A percentile compares a stretch with the other conserved stretches of the same genome.
phyloP scores from a whole-genome alignment of 2,113 vertebrate genomes.

The Trogon melanurus region DNA sequence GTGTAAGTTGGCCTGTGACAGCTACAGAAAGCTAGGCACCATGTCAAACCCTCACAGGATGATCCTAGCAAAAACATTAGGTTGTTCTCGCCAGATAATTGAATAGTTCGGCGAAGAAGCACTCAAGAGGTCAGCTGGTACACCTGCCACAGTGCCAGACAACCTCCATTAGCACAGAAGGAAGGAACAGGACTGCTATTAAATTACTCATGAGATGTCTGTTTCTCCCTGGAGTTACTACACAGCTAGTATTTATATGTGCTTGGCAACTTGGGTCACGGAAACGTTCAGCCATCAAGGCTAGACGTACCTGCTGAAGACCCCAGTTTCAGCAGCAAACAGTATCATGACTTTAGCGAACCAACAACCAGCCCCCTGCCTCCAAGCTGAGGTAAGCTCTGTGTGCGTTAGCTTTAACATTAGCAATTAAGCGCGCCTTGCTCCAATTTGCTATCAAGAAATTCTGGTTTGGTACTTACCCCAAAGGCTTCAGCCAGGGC shows the following conservation, averaged over 20 bases:
- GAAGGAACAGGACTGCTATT: background rate
- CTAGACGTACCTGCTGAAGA: background rate
- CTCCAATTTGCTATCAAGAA: background rate
- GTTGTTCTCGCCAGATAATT: background rate
- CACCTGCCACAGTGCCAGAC: background rate
- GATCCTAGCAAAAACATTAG: background rate
- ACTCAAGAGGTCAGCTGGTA: background rate
- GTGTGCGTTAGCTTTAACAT: background rate
- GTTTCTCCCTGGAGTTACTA: background rate
- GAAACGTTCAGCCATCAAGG: background rate
- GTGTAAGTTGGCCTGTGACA: background rate
- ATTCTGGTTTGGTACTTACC: conserved; percentile 75
- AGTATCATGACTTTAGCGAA: fast-evolving
- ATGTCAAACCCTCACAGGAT: background rate
- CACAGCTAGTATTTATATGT: background rate
- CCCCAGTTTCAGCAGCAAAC: background rate
- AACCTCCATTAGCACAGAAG: background rate
- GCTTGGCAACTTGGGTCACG: background rate
- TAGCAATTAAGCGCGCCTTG: background rate
- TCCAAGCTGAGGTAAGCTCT: background rate
- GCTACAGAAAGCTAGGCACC: background rate
- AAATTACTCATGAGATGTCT: background rate
- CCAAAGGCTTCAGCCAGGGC: conserved; percentile 94
- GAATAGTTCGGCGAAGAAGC: background rate
- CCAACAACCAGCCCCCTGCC: background rate